Evolutionary conservation across 2,888 invertebrate genomes (phyloP).

Genomic region (Diloba caeruleocephala): DNA sequence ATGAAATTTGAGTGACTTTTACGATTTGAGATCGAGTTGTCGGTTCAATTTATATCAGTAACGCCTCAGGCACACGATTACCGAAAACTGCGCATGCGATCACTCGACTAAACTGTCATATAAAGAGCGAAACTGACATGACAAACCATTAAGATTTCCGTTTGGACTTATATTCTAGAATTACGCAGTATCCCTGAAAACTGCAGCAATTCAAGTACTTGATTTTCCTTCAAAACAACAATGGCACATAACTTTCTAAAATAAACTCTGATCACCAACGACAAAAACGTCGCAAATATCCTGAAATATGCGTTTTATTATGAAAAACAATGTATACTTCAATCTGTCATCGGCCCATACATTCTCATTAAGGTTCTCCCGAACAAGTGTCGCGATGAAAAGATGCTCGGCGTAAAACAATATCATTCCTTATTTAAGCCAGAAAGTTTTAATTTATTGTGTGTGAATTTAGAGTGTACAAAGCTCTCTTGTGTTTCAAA

Average conservation of each 20-base stretch:
- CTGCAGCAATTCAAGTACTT: not conserved
- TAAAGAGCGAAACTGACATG: too few species aligned
- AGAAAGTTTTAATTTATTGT: constrained; percentile 42
- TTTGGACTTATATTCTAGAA: too few species aligned
- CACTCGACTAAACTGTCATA: too few species aligned
- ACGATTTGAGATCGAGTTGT: too few species aligned
- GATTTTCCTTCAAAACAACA: constrained; percentile 28
- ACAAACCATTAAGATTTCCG: too few species aligned
- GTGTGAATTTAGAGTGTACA: constrained; percentile 34
- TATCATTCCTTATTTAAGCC: constrained; percentile 36
- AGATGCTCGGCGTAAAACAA: constrained; percentile 31
- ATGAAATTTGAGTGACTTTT: too few species aligned
- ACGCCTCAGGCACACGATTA: too few species aligned
- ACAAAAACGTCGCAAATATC: constrained; percentile 20
- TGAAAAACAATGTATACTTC: constrained; percentile 50
- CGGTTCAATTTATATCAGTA: too few species aligned
- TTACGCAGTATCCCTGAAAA: too few species aligned
- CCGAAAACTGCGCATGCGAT: too few species aligned
- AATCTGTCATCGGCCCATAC: constrained; percentile 47
- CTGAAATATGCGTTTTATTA: constrained; percentile 49
- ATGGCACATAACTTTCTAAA: constrained; percentile 29
- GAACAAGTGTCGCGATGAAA: constrained; percentile 43
- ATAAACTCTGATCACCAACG: constrained; percentile 22
- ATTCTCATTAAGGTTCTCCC: constrained; percentile 49
- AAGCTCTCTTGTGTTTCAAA: constrained; percentile 47